Evolutionary conservation across 2,797 vertebrate species (phyloP), one percentile per base, ranked within the genome.

Genomic region (Mastacembelus armatus): DNA sequence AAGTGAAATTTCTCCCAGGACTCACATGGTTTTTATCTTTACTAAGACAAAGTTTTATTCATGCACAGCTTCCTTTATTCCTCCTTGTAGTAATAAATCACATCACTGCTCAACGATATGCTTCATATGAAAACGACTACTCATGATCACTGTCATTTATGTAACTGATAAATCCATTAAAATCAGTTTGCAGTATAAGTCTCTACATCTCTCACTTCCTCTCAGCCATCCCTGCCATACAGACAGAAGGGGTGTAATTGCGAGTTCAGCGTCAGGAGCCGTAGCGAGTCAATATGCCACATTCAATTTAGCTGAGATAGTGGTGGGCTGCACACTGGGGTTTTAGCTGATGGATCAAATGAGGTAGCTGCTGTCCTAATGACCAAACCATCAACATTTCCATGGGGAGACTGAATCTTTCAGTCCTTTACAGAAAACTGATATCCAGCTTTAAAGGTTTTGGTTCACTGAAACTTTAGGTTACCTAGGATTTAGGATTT

Each of bases 111-210:
- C 44, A 39, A 65, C n/a, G 29, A 27, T 18, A 21, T 0, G 15
- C 39, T 36, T 61, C 47, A 32, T 66, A 65, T 55, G 38, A 32
- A n/a, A 36, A 19, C 42, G 7, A 19, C 27, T 4, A 16, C 1
- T 57, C 22, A 47, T n/a, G n/a, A 58, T 75, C 36, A 65, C 35
- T 70, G 62, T 69, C 38, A 71, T 76, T 47, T 71, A 42, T 77
- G 77, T 78, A 78, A 81, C 33, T 1, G 16, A 69, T 49, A 70
- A 74, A 78, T 81, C 72, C 51, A 80, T 70, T 79, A 83, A 83
- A 88, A 64, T 72, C 65, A 70, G 69, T 77, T 77, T 79, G 49
- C 71, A 59, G 39, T 64, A 32, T 1, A 51, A n/a, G 38, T 67
- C 52, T n/a, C n/a, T 16, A 21, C 1, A 10, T 56, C 24, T 65